These are phyloP conservation scores for Aurelia sp. DNA, from an alignment of 30 jellyfish, hydroid and myxozoan genomes.

Conservation along the genomic window DNA sequence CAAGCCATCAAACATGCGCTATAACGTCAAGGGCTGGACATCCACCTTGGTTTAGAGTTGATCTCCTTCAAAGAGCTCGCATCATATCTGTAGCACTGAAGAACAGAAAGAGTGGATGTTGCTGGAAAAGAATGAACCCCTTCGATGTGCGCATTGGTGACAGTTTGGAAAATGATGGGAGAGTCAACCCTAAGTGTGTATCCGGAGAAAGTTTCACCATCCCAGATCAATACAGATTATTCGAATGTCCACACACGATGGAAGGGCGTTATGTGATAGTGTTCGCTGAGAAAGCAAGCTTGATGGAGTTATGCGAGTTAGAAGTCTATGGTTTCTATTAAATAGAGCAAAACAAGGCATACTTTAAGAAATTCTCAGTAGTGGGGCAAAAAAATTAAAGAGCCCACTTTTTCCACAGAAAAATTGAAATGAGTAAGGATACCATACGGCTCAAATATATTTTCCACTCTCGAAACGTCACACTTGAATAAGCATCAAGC, in stretches of 20 bases:
- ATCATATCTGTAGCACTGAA: conserved; percentile 1
- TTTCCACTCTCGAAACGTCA: no score
- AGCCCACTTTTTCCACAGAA: no score
- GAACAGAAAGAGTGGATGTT: neutral
- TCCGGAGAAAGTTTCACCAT: neutral
- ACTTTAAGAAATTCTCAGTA: no score
- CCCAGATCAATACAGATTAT: neutral
- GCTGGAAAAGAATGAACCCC: conserved; percentile 23
- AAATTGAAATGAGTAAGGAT: no score
- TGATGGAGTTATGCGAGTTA: no score
- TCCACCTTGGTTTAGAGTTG: no score
- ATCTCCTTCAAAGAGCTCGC: neutral
- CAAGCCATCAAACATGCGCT: neutral
- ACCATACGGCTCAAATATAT: no score
- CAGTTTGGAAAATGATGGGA: neutral
- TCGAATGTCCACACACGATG: conserved; percentile 4
- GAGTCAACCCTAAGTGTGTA: conserved; percentile 5
- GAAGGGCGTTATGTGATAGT: neutral
- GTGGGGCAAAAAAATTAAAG: no score
- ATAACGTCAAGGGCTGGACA: neutral
- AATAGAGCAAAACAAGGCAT: no score
- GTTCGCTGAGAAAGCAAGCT: neutral
- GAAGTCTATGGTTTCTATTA: no score
- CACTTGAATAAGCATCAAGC: no score
- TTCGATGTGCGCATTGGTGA: conserved; percentile 43